phyloP scores from a whole-genome alignment of 2,113 vertebrate species.

The Labeo catla region DNA sequence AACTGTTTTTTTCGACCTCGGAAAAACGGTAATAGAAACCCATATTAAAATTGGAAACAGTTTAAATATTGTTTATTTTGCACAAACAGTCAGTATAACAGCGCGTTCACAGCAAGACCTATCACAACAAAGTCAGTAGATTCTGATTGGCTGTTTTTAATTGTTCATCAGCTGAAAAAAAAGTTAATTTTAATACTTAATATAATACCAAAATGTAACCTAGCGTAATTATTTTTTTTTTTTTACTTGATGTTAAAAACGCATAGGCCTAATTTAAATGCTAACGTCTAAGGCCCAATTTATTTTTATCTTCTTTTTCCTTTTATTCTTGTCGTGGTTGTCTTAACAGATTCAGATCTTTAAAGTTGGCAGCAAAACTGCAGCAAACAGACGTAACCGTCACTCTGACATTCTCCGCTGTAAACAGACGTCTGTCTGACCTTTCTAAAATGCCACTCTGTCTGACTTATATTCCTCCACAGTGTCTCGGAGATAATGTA shows the following conservation, averaged over 20 bases:
- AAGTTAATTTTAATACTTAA: too few relatives aligned
- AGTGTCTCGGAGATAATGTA: not conserved
- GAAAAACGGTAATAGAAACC: not conserved
- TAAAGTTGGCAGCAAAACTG: not conserved
- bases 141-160: not conserved
- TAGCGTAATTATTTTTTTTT: not conserved
- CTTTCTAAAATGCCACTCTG: constrained; percentile 60
- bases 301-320: not conserved
- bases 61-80: not conserved
- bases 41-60: not conserved
- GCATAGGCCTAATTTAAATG: not conserved
- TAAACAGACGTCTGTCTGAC: constrained; percentile 51
- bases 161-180: not conserved
- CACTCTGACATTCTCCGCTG: constrained; percentile 7
- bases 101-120: not conserved
- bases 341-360: not conserved
- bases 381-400: constrained; percentile 2
- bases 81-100: not conserved
- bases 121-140: not conserved
- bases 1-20: not conserved
- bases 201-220: not conserved
- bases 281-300: not conserved
- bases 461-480: constrained; percentile 15
- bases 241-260: not conserved
- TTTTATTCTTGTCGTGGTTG: not conserved